A percentile compares a stretch with the other conserved stretches of the same genome.
Evolutionary conservation across 2,888 invertebrate genomes (phyloP).

Genomic region (Adineta ricciae): DNA sequence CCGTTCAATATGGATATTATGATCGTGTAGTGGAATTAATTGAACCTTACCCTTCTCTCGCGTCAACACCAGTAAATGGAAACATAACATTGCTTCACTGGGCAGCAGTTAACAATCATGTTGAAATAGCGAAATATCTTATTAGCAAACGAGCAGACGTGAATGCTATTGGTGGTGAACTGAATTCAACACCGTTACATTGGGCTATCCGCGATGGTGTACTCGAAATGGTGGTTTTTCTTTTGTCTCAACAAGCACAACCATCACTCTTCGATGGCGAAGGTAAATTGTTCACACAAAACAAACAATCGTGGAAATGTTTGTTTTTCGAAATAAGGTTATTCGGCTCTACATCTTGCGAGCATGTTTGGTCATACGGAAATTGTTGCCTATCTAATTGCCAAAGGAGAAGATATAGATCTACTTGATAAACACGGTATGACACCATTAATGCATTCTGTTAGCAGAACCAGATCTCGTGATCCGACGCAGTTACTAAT

Average conservation of each 20-base stretch:
- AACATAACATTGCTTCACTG: conserved; percentile 94
- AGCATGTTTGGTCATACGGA: conserved; percentile 94
- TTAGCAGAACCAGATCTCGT: conserved; percentile 55
- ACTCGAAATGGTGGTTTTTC: conserved; percentile 65
- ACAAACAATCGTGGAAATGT: neutral
- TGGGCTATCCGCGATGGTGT: conserved; percentile 92
- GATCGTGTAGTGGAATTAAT: conserved; percentile 59
- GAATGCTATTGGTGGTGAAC: conserved; percentile 87
- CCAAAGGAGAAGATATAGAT: conserved; percentile 81
- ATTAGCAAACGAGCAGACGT: conserved; percentile 74
- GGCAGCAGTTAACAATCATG: conserved; percentile 95
- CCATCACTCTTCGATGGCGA: conserved; percentile 80
- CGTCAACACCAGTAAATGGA: conserved; percentile 66
- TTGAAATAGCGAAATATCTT: conserved; percentile 78
- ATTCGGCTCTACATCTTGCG: conserved; percentile 84
- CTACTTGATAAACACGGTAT: conserved; percentile 79
- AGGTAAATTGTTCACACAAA: conserved; percentile 51
- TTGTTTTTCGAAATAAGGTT: conserved; percentile 52
- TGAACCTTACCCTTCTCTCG: conserved; percentile 73
- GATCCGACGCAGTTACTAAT: conserved; percentile 84
- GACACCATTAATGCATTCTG: conserved; percentile 97
- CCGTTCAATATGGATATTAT: conserved; percentile 72
- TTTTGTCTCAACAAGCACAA: conserved; percentile 75
- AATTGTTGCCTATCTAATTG: conserved; percentile 87
- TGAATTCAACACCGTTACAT: conserved; percentile 87